These are phyloP conservation scores for Siniperca obscura DNA, from an alignment of 2,797 vertebrate species.

Conservation along the genomic window DNA sequence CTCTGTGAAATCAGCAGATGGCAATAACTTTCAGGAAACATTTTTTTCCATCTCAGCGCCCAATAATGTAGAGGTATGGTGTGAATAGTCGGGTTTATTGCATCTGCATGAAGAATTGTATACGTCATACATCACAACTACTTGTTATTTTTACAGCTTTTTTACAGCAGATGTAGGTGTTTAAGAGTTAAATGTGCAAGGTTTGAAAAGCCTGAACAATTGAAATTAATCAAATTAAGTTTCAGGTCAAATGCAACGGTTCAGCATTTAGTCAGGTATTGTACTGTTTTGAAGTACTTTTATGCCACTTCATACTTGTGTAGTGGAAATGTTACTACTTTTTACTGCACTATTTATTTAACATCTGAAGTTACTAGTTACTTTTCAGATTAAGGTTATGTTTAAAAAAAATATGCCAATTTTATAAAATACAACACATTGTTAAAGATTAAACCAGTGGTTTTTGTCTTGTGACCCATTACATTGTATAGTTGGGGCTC, in stretches of 20 bases:
- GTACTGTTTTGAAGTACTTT: background rate
- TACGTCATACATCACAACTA: background rate
- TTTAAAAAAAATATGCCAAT: background rate
- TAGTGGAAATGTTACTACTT: background rate
- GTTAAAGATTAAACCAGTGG: background rate
- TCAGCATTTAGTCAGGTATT: background rate
- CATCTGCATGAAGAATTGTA: background rate
- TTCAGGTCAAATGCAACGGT: background rate
- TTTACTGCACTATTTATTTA: background rate
- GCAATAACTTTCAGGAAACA: constrained; percentile 83
- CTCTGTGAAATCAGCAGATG: constrained; percentile 87
- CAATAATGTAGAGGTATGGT: constrained; percentile 87
- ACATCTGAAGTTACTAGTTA: too few relatives aligned
- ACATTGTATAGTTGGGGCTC: background rate
- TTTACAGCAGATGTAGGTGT: background rate
- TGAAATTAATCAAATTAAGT: background rate
- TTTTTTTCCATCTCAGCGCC: constrained; percentile 88
- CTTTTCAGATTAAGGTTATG: background rate
- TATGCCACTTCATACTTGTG: background rate
- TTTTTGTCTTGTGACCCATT: background rate
- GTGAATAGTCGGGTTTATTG: background rate
- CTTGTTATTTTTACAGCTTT: background rate
- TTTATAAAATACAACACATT: background rate
- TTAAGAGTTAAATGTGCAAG: background rate
- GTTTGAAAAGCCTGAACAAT: background rate